Evolutionary conservation across 2,113 vertebrate species (phyloP).

Genomic region (Sterrhoptilus dennistouni): DNA sequence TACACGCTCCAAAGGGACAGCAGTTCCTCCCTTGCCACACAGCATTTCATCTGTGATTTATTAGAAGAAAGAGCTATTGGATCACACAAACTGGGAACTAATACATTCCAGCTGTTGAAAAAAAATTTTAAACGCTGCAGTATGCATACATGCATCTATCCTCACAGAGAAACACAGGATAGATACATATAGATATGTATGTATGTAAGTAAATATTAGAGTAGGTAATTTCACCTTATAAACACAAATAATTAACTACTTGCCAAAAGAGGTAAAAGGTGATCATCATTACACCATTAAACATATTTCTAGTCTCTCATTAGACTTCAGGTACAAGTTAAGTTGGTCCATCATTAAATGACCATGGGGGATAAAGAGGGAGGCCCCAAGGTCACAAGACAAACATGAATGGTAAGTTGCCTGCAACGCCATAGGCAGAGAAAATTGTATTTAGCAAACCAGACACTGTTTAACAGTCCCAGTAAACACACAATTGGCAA

Average conservation of each 20-base stretch:
- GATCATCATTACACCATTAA: not conserved
- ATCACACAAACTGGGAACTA: not conserved
- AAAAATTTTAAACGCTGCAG: not conserved
- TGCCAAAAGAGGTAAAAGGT: not conserved
- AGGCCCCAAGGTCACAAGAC: not conserved
- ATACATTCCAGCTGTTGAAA: not conserved
- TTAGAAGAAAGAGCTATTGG: not conserved
- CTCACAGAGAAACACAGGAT: not conserved
- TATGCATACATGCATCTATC: not conserved
- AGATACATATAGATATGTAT: rapidly evolving
- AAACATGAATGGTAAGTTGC: not conserved
- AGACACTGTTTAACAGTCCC: not conserved
- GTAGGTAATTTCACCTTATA: not conserved
- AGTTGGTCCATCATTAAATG: not conserved
- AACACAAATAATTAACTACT: not conserved
- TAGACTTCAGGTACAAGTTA: not conserved
- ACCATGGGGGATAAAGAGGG: not conserved
- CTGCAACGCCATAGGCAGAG: not conserved
- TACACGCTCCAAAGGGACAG: not conserved
- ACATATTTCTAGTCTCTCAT: not conserved
- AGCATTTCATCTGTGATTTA: conserved; percentile 3
- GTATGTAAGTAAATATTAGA: not conserved
- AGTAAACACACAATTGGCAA: not conserved
- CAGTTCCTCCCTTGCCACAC: not conserved
- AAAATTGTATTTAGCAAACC: not conserved